Evolutionary conservation across 2,888 invertebrate genomes (phyloP), one percentile per base, ranked within the genome.

Genomic region (Amphipyra tragopoginis): DNA sequence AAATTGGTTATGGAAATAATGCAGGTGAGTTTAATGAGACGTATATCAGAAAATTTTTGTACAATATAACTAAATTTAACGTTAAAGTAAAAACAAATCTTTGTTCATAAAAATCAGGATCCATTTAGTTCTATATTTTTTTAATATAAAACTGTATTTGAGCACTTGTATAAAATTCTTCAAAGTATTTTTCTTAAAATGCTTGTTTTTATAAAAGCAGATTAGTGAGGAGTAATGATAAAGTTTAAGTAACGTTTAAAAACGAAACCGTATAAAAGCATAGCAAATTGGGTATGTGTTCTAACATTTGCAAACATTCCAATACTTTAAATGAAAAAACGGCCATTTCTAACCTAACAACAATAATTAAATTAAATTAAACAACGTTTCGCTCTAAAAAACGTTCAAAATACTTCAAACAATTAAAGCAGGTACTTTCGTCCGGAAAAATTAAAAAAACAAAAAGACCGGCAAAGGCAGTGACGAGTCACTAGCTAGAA

Each of bases 401-500:
- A 49, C 39, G 43, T 36, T 40, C 26, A 47, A 43, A 44, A 57
- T 48, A 42, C 50, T 65, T 72, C 53, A 54, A 72, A 65, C 66
- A 58, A 47, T 69, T 38, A 54, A 40, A 70, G 48, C 40, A 43
- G 59, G 40, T 47, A 58, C 44, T 54, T 53, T 61, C 13, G 36
- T n/a, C 0, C 13, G 43, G 29, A 57, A 60, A 68, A 62, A 58
- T 45, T 14, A 42, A 73, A 67, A 73, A 67, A 71, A 54, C 40
- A 36, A 61, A 67, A 52, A 38, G 51, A 38, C 11, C 38, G 43
- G 59, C 49, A 56, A 58, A 71, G 65, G 58, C 63, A 64, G 74
- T 74, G 75, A 71, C 66, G 66, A 63, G 58, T 72, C 73, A 72
- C 69, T 67, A 75, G 75, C 74, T 77, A 74, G 82, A 85, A 86